Evolutionary conservation across 2,888 invertebrate genomes (phyloP), one percentile per base, ranked within the genome.

Genomic region (Apodemia hepburni): DNA sequence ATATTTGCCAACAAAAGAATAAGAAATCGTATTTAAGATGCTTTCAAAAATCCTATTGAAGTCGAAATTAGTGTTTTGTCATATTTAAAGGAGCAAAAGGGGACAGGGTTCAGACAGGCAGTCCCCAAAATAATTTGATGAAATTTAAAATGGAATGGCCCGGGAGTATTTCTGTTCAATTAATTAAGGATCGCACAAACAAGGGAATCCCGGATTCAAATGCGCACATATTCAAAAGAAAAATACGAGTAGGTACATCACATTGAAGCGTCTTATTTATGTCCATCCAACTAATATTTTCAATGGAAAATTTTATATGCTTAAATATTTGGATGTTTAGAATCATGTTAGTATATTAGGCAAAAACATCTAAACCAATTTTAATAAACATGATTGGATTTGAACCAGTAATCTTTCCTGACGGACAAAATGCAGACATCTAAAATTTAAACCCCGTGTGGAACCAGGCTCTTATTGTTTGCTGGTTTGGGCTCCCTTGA

Each of bases 131-230:
- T 27, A 29, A 54, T 54, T 27, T 54, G 54, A 54, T 27, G 27
- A 54, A 54, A 27, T 54, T 54, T 54, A 51, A 47, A 51, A 54
- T 54, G 22, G 54, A 54, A n/a, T 29, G 54, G 27, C 29, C 15
- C 27, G 29, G 15, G 2, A 27, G 27, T 29, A 27, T 54, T 54
- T 15, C 15, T 29, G 27, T 54, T 29, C 27, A 54, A 57, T 57
- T 54, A 54, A 54, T 27, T 54, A 54, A 54, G 54, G 29, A 54
- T 54, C 27, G 29, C 27, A 54, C 54, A 54, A 54, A 54, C 15
- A 54, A 54, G 15, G 54, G 27, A 54, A 29, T 54, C 6, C 6
- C 15, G 27, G 29, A 54, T 27, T 27, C 29, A 27, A 54, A 15
- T 7, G 54, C 27, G 29, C 15, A 54, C 15, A 54, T 15, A 7